These are phyloP conservation scores for Lophotriccus pileatus DNA, from an alignment of 2,797 vertebrate genomes.

Conservation along the genomic window DNA sequence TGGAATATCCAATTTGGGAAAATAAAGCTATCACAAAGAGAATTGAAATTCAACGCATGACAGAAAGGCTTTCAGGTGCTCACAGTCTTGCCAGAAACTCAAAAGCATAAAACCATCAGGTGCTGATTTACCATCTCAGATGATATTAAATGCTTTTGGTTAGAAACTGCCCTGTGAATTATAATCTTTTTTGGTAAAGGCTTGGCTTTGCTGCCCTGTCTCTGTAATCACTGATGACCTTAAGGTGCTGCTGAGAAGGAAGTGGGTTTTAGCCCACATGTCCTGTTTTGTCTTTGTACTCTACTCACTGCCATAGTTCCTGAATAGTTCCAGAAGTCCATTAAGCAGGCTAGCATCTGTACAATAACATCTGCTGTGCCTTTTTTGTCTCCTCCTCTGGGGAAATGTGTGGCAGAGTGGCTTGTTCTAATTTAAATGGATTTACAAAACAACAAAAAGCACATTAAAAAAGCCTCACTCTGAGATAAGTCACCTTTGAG, in stretches of 20 bases:
- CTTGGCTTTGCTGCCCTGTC: not conserved
- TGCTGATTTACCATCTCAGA: not conserved
- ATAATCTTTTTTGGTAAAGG: not conserved
- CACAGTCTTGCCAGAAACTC: not conserved
- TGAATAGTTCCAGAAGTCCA: not conserved
- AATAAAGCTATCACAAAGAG: not conserved
- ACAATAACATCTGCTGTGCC: not conserved
- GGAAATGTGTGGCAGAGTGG: not conserved
- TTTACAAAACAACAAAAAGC: not conserved
- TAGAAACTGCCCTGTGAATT: not conserved
- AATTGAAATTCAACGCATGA: not conserved
- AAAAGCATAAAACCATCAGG: not conserved
- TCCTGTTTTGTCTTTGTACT: slow-evolving; percentile 13
- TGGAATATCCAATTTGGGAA: not conserved
- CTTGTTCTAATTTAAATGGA: not conserved
- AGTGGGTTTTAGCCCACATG: not conserved
- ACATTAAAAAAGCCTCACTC: not conserved
- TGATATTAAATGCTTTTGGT: not conserved
- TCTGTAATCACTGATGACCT: not conserved
- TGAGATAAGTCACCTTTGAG: not conserved
- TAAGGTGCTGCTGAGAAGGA: not conserved
- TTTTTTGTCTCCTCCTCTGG: not conserved
- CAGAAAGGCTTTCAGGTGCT: not conserved
- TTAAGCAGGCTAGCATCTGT: slow-evolving; percentile 1
- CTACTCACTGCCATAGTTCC: not conserved